phyloP scores from a whole-genome alignment of 2,888 invertebrate species.

The Enoplolaimus lenunculus region DNA sequence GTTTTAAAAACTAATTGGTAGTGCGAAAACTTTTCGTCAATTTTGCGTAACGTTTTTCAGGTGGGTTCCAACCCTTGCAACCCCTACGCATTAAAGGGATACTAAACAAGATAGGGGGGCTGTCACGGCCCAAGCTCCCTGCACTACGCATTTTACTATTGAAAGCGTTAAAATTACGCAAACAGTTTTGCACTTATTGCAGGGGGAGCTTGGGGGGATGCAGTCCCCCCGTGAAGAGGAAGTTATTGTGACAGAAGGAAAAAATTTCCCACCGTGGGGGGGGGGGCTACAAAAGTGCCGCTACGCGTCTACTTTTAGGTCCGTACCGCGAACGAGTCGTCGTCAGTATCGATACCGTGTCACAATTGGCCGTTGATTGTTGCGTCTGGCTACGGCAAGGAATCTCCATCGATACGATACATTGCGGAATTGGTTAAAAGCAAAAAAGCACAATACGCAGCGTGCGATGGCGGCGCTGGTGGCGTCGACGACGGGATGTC shows the following conservation, averaged over 20 bases:
- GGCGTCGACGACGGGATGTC: slow-evolving; percentile 19
- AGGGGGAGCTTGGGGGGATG: neutral
- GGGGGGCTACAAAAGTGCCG: neutral
- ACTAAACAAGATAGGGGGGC: too few relatives aligned
- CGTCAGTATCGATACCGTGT: slow-evolving; percentile 35
- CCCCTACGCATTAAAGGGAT: too few relatives aligned
- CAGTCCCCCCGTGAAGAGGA: neutral
- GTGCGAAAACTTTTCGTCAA: too few relatives aligned
- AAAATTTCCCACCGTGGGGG: neutral
- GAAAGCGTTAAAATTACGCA: too few relatives aligned
- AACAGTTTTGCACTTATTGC: too few relatives aligned
- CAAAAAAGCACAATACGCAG: slow-evolving; percentile 24
- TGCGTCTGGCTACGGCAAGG: slow-evolving; percentile 44
- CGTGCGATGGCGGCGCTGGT: slow-evolving; percentile 18
- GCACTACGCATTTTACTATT: too few relatives aligned
- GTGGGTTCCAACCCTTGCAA: too few relatives aligned
- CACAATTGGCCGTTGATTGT: slow-evolving; percentile 42
- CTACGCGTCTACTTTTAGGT: too few relatives aligned
- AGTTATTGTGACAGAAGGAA: neutral
- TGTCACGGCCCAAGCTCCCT: too few relatives aligned
- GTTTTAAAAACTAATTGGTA: too few relatives aligned
- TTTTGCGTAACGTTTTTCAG: too few relatives aligned
- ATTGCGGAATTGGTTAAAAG: slow-evolving; percentile 30
- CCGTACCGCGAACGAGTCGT: slow-evolving; percentile 30
- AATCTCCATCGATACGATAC: slow-evolving; percentile 39